These are phyloP conservation scores for Tryphoninae sp. DNA, from an alignment of 2,888 invertebrate genomes.

Conservation along the genomic window DNA sequence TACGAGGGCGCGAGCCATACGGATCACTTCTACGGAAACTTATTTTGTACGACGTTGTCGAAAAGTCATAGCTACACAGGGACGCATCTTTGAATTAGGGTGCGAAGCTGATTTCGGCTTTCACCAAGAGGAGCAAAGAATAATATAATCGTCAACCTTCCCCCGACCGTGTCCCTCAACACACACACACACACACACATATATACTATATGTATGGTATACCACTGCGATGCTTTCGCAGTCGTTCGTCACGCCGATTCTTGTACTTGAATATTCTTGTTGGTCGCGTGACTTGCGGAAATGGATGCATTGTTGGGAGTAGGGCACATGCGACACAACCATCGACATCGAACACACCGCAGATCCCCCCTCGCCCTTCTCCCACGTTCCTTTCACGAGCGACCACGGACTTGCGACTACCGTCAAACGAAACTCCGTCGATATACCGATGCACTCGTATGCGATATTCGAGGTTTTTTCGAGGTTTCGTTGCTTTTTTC, in stretches of 20 bases:
- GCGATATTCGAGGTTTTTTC: neutral
- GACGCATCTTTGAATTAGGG: slow-evolving; percentile 56
- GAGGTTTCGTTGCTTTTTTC: neutral
- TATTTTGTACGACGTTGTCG: slow-evolving; percentile 69
- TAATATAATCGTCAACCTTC: slow-evolving; percentile 18
- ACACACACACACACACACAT: neutral
- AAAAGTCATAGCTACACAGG: slow-evolving; percentile 40
- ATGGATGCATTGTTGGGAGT: slow-evolving; percentile 50
- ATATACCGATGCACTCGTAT: slow-evolving; percentile 2
- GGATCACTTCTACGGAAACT: slow-evolving; percentile 68
- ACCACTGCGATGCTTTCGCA: slow-evolving; percentile 24
- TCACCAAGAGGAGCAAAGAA: slow-evolving; percentile 38
- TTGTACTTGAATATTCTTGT: slow-evolving; percentile 46
- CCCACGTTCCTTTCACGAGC: neutral
- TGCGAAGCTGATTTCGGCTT: slow-evolving; percentile 61
- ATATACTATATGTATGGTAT: slow-evolving; percentile 1
- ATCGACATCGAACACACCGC: neutral
- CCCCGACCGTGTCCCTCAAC: neutral
- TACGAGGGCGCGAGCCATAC: slow-evolving; percentile 52
- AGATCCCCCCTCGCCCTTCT: too few relatives aligned
- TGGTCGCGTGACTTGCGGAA: slow-evolving; percentile 72
- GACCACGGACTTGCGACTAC: neutral
- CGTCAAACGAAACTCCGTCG: neutral
- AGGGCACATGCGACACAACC: slow-evolving; percentile 38
- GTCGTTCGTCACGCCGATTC: slow-evolving; percentile 66